Base-by-base conservation (phyloP, 1,140 invertebrate species). In the Trialeurodes vaporariorum region DNA sequence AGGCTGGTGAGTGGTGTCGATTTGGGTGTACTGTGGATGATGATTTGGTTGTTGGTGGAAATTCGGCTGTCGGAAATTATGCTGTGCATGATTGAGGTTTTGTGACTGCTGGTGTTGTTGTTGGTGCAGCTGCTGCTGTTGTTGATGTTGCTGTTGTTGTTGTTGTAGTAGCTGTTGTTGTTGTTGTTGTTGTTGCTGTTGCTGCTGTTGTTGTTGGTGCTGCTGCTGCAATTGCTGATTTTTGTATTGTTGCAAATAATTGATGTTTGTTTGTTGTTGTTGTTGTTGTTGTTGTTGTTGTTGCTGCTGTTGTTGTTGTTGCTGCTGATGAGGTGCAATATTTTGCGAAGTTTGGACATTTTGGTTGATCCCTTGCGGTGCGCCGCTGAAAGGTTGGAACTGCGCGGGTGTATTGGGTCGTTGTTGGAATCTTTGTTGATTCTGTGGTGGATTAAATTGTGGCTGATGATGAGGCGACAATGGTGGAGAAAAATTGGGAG, bases 61-160 rank as follows among this genome's bases (percentile, higher is more conserved):
- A 61, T 72, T 70, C 23, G 25, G 68, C 64, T 49, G 64, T 2
- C 61, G 66, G 27, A 22, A 5, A 65, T 26, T 67, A 68, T 67
- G 74, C 72, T 63, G 72, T 83, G 21, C 83, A 76, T 72, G 83
- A 78, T 70, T 80, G 79, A 12, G 77, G 73, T 69, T 81, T 71
- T 72, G 77, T 76, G 71, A 79, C 77, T 67, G 72, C 24, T 71
- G 70, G 67, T 74, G 72, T 66, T 74, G 74, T 9, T 73, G 71
- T 26, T 75, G 74, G 62, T 67, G 61, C 24, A 64, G 22, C 1
- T 77, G 74, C 17, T 69, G 72, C 25, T 76, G 68, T 34, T 76
- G 59, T 66, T 67, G 49, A 17, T 65, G 40, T 67, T 63, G 66
- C 40, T 68, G 68, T 62, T 70, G 59, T 27, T 69, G 69, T 63